phyloP scores from a whole-genome alignment of 1,140 invertebrate species.

The Drosophila lacteicornis region DNA sequence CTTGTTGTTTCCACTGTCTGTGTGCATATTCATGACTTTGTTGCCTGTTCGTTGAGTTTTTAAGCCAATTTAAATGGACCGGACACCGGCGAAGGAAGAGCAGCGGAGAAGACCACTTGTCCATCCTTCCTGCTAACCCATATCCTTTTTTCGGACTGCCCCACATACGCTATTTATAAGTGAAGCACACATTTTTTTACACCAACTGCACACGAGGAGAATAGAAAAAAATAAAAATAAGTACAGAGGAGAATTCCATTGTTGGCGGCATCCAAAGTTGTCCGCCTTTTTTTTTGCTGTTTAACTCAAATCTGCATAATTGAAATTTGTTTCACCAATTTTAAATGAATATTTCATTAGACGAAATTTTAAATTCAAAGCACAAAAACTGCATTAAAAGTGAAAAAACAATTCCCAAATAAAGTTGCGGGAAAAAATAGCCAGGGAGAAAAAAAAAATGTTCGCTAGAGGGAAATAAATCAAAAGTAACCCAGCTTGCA shows the following conservation, averaged over 20 bases:
- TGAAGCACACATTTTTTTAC: constrained; percentile 54
- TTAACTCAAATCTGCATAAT: constrained; percentile 67
- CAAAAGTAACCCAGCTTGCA: background rate
- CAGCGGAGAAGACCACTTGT: constrained; percentile 12
- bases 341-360: constrained; percentile 75
- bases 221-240: constrained; percentile 1
- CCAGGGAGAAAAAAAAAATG: constrained; percentile 15
- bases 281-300: constrained; percentile 19
- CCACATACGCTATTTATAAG: constrained; percentile 66
- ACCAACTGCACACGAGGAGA: constrained; percentile 17
- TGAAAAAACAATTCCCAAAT: background rate
- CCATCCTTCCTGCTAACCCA: constrained; percentile 13
- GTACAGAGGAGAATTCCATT: constrained; percentile 20
- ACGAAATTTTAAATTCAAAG: constrained; percentile 62
- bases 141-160: constrained; percentile 43
- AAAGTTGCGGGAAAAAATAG: background rate
- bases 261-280: constrained; percentile 21
- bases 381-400: constrained; percentile 41
- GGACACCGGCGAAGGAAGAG: background rate
- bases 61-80: constrained; percentile 76
- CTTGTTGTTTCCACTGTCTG: constrained; percentile 19
- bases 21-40: constrained; percentile 77
- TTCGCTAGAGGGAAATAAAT: constrained; percentile 21
- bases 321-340: constrained; percentile 70
- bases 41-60: constrained; percentile 74